Evolutionary conservation across 92 coral and sea anemone species (phyloP), one percentile per base, ranked within the genome.

Genomic region (Hydrozoanthus gracilis): DNA sequence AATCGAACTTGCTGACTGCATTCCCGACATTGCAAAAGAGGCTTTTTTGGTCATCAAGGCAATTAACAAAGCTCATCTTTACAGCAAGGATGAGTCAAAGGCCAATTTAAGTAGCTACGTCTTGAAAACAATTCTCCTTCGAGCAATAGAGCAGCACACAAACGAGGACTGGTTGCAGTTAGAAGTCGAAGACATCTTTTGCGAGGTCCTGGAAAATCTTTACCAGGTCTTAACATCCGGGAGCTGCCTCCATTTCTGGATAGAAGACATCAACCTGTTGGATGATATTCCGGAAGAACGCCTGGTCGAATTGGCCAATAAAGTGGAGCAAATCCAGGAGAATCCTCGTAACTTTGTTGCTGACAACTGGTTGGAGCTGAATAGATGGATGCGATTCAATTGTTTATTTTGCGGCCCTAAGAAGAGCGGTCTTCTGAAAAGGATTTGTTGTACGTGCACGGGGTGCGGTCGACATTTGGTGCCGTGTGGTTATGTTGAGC

Each of bases 281-380:
- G 79, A 83, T 48, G 79, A 83, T 2, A 9, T 83, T 47, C 76
- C 78, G 3, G 8, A 11, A 39, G 47, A 11, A 47, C 87, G 87
- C 87, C 78, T 17, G 50, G 6, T 15, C 8, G 87, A 67, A 18
- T 14, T 83, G 49, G 51, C 69, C 7, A 9, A 16, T 5, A 83
- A 67, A 56, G 87, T 83, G 51, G 65, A 51, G 54, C 20, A 83
- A 62, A 83, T 83, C n/a, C 79, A 71, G 50, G 20, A 8, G 7
- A 45, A 71, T 49, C 87, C 87, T 4, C 20, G 51, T 35, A 11
- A 16, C 64, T 83, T 15, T 77, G 78, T 71, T 14, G 87, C 79
- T 20, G 87, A 83, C 51, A 83, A 83, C 68, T 83, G 87, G 87
- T 52, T 71, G 35, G 87, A 83, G 65, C 44, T 83, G 55, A 83